These are phyloP conservation scores for Felis catus DNA, from an alignment of 2,113 vertebrate species.

Conservation along the genomic window DNA sequence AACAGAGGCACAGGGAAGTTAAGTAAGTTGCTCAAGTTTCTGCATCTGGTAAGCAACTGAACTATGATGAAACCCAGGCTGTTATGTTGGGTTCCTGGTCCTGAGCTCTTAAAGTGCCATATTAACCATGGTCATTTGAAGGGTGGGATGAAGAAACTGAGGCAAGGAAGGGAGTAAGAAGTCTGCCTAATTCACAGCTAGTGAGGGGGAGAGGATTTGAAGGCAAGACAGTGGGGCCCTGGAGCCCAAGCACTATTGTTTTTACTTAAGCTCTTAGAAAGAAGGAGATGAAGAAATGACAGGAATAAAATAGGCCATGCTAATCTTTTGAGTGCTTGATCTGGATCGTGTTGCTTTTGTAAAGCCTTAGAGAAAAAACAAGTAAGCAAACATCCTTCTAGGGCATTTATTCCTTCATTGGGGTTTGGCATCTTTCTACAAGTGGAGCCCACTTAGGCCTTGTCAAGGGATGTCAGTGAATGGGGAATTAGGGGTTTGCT, in stretches of 20 bases:
- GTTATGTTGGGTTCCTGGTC: not conserved
- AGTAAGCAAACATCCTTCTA: not conserved
- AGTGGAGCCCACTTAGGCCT: not conserved
- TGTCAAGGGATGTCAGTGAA: not conserved
- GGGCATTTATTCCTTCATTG: not conserved
- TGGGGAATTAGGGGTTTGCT: not conserved
- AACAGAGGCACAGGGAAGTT: not conserved
- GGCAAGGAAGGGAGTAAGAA: not conserved
- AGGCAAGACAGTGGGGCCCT: not conserved
- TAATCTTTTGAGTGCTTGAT: not conserved
- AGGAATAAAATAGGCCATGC: not conserved
- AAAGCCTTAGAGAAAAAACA: not conserved
- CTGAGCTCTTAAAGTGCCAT: not conserved
- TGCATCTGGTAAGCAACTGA: not conserved
- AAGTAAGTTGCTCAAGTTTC: not conserved
- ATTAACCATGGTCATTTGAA: not conserved
- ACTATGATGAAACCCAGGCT: not conserved
- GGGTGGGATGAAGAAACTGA: not conserved
- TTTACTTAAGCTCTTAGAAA: not conserved
- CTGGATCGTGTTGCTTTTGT: not conserved
- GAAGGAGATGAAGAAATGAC: not conserved
- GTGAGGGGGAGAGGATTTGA: not conserved
- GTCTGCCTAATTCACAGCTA: not conserved
- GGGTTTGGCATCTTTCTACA: not conserved
- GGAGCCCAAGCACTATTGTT: not conserved